Percentiles rank a stretch among this genome's conserved stretches.
Conservation (phyloP, 2,797 vertebrate species). For the Scyliorhinus canicula region DNA sequence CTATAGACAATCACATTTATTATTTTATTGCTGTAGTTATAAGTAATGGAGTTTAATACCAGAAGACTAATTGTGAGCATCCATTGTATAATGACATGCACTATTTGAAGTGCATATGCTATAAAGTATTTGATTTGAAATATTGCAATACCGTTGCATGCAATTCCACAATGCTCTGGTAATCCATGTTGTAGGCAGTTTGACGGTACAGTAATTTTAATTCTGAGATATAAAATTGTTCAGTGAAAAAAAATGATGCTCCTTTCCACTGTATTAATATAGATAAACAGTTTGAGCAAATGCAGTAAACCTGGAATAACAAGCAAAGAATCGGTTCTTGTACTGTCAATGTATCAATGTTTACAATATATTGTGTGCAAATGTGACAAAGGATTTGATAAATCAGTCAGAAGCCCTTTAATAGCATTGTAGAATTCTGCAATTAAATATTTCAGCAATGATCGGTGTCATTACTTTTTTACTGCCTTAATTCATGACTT, state of each 20-base stretch:
- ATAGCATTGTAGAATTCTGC: not conserved
- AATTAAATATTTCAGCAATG: not conserved
- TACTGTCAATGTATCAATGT: not conserved
- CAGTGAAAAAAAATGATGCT: not conserved
- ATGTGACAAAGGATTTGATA: too few species aligned
- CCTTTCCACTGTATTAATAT: not conserved
- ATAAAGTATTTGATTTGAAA: not conserved
- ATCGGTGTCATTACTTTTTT: not conserved
- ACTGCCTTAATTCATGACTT: not conserved
- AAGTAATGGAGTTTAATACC: not conserved
- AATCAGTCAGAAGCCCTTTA: not conserved
- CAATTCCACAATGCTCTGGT: not conserved
- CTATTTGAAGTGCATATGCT: not conserved
- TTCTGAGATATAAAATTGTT: not conserved
- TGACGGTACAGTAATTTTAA: too few species aligned
- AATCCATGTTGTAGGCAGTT: not conserved
- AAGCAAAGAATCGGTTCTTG: not conserved
- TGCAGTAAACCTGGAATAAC: not conserved
- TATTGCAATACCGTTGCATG: not conserved
- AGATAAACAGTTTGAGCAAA: not conserved
- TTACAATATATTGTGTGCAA: not conserved
- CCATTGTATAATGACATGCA: not conserved
- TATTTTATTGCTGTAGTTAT: conserved; percentile 13
- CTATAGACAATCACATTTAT: conserved; percentile 10
- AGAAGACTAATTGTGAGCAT: not conserved